Base-by-base conservation (phyloP, 2,797 vertebrate genomes). In the Acestrorhynchus altus region DNA sequence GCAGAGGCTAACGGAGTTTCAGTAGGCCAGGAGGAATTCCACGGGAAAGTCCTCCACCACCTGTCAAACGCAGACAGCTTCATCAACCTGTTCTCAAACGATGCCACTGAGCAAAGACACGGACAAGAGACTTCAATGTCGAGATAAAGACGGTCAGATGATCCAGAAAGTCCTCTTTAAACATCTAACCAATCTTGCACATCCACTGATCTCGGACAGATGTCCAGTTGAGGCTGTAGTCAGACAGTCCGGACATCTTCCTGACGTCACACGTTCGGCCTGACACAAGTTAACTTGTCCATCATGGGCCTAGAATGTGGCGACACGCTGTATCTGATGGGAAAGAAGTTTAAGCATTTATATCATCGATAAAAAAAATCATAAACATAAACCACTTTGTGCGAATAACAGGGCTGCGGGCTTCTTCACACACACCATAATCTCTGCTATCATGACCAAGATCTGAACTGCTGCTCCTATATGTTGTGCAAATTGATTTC, bases 1-100 rank as follows among this genome's bases (percentile, higher is more conserved):
- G 16, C 13, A 72, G 51, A 70, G n/a, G 66, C 35, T 52, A 42
- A 71, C 22, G 18, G 44, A 35, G 20, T 54, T 77, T 11, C 44
- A 70, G 35, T 0, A 26, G 57, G 47, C 0, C 13, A 42, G 20
- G 40, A 68, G 52, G 44, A 46, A 15, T 18, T 46, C 52, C 54
- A 68, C 13, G 40, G 51, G 31, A 56, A 24, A 31, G 26, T 13
- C 0, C 46, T 47, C 4, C 16, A 13, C 46, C 16, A 2, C 18
- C 18, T 28, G 20, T n/a, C 8, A 26, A 64, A 54, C 47, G 13
- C 11, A 18, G 47, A 9, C 44, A n/a, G 22, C 47, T 16, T 28
- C 31, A 7, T 18, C 7, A 28, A 49, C 16, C 44, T 66, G n/a
- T 26, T 67, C 13, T 8, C 13, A 49, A 35, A 47, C 18, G 12